Percentiles rank a stretch among this genome's conserved stretches.
These are phyloP conservation scores for Hycleus cichorii DNA, from an alignment of 1,140 invertebrate species.

Conservation along the genomic window DNA sequence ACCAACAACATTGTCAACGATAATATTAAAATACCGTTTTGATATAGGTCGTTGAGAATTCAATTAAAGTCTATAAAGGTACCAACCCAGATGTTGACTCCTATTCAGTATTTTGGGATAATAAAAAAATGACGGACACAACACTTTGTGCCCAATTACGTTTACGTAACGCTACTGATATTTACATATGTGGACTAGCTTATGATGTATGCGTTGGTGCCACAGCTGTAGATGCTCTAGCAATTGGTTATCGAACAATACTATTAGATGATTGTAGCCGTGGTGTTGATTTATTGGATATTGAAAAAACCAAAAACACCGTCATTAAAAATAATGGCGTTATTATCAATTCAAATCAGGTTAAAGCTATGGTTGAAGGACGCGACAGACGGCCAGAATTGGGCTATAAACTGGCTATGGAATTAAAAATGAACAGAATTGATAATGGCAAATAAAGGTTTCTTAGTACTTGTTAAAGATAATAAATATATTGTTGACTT, in stretches of 20 bases:
- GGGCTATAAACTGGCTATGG: constrained; percentile 78
- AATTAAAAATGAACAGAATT: constrained; percentile 55
- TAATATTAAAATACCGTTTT: not conserved
- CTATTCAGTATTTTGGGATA: constrained; percentile 98
- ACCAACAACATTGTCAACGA: not conserved
- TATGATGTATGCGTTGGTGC: constrained; percentile 94
- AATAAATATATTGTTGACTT: too few relatives aligned
- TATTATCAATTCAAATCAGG: constrained; percentile 64
- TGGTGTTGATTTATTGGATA: constrained; percentile 78
- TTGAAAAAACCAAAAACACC: constrained; percentile 70
- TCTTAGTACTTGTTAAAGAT: too few relatives aligned
- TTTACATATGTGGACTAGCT: constrained; percentile 92
- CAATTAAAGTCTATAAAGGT: constrained; percentile 86
- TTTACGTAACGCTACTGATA: constrained; percentile 76
- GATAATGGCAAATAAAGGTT: not conserved
- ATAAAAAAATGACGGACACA: constrained; percentile 84
- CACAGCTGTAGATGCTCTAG: constrained; percentile 78
- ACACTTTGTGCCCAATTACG: constrained; percentile 74
- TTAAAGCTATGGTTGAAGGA: constrained; percentile 72
- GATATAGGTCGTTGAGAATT: constrained; percentile 55
- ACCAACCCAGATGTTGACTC: constrained; percentile 92
- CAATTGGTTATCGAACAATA: constrained; percentile 83
- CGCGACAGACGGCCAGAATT: constrained; percentile 77
- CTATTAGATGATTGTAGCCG: constrained; percentile 86
- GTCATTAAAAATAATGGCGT: constrained; percentile 68